Conservation (phyloP, 2,797 vertebrate genomes). For the Karalla daura region DNA sequence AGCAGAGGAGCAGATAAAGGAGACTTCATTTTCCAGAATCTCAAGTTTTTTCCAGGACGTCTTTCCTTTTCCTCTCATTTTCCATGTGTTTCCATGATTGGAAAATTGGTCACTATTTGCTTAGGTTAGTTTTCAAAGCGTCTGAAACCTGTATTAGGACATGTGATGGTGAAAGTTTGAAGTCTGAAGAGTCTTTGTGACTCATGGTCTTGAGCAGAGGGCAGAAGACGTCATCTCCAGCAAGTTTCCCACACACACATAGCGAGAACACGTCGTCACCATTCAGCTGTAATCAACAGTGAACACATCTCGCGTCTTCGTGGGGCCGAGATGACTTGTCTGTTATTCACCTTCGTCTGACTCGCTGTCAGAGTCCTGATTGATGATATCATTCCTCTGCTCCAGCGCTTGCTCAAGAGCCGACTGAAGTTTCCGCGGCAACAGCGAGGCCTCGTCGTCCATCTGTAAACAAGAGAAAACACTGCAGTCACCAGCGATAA, state of each 20-base stretch:
- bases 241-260: constrained; percentile 29
- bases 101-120: too few species aligned
- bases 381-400: constrained; percentile 96
- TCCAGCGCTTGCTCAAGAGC: constrained; percentile 98
- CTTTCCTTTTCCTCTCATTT: too few species aligned
- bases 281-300: constrained; percentile 32
- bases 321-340: constrained; percentile 34
- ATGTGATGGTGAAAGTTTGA: neutral
- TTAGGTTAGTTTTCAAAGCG: too few species aligned
- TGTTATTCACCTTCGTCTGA: constrained; percentile 93
- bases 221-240: constrained; percentile 11
- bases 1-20: too few species aligned
- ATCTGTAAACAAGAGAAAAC: constrained; percentile 84
- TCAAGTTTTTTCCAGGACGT: too few species aligned
- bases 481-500: constrained; percentile 53
- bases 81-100: too few species aligned
- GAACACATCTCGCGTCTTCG: constrained; percentile 54
- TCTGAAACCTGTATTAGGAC: too few species aligned
- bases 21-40: too few species aligned
- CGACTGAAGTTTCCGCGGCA: constrained; percentile 97
- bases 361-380: constrained; percentile 97
- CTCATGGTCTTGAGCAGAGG: constrained; percentile 34
- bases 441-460: constrained; percentile 96
- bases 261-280: constrained; percentile 17
- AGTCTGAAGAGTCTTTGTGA: constrained; percentile 29